Percentiles rank a stretch among this genome's conserved stretches.
These are phyloP conservation scores for Varanus komodoensis DNA, from an alignment of 2,113 vertebrate species.

Conservation along the genomic window DNA sequence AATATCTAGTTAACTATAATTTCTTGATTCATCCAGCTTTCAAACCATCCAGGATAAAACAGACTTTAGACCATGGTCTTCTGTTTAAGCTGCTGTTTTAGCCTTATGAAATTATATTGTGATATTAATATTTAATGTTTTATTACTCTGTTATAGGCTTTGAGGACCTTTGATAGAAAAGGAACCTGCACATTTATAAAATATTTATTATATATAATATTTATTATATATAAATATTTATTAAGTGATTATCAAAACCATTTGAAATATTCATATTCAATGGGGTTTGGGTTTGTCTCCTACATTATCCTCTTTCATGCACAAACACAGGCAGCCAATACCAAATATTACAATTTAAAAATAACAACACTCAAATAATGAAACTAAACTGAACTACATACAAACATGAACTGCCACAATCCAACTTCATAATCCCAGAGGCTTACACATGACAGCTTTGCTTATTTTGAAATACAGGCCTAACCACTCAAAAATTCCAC, in stretches of 20 bases:
- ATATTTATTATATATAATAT: too few species aligned
- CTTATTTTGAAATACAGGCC: not conserved
- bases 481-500: not conserved
- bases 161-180: not conserved
- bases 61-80: not conserved
- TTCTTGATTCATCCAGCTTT: not conserved
- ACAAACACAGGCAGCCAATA: not conserved
- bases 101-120: not conserved
- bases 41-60: not conserved
- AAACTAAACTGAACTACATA: not conserved
- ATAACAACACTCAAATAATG: not conserved
- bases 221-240: not conserved
- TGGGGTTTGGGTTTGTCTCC: not conserved
- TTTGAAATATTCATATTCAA: not conserved
- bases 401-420: not conserved
- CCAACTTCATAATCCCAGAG: not conserved
- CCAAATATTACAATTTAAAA: not conserved
- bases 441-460: not conserved
- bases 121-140: not conserved
- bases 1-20: not conserved
- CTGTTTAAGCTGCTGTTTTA: not conserved
- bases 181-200: not conserved
- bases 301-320: not conserved
- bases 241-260: not conserved
- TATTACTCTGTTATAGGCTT: not conserved